Conservation (phyloP, 2,113 vertebrate genomes). For the Nerophis ophidion region DNA sequence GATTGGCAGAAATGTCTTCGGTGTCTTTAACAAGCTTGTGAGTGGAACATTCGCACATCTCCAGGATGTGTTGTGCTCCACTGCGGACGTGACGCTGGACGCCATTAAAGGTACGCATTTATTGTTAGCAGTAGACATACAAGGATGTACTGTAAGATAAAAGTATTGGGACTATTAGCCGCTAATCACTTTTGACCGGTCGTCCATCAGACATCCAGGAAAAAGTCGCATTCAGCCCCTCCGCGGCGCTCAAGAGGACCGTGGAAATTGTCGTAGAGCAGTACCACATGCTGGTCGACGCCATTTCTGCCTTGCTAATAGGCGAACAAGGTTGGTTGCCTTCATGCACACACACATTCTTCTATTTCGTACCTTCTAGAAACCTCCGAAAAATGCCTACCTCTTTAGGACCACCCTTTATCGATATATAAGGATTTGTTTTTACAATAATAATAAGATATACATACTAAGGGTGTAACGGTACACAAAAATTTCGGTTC, state of each 20-base stretch:
- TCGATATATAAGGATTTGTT: too few relatives aligned
- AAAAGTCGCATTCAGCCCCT: slow-evolving; percentile 54
- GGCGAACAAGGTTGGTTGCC: slow-evolving; percentile 54
- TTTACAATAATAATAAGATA: too few relatives aligned
- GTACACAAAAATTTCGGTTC: too few relatives aligned
- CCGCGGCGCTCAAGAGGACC: slow-evolving; percentile 41
- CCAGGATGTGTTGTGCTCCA: slow-evolving; percentile 30
- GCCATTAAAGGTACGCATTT: slow-evolving; percentile 31
- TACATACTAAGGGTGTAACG: too few relatives aligned
- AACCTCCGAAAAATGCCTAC: too few relatives aligned
- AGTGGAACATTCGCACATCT: slow-evolving; percentile 37
- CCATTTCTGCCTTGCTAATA: slow-evolving; percentile 38
- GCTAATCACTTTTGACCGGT: neutral
- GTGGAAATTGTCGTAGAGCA: slow-evolving; percentile 56
- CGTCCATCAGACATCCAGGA: slow-evolving; percentile 44
- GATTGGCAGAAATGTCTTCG: slow-evolving; percentile 46
- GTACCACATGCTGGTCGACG: slow-evolving; percentile 39
- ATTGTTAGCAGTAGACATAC: neutral
- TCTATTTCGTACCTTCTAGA: too few relatives aligned
- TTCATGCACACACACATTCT: too few relatives aligned
- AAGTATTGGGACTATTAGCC: neutral
- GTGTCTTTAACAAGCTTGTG: slow-evolving; percentile 40
- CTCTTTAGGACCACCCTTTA: too few relatives aligned
- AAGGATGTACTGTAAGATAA: too few relatives aligned
- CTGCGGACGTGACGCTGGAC: slow-evolving; percentile 46